Percentiles rank a stretch among this genome's conserved stretches.
These are phyloP conservation scores for Drosophila sp. DNA, from an alignment of 1,140 invertebrate genomes.

Conservation along the genomic window DNA sequence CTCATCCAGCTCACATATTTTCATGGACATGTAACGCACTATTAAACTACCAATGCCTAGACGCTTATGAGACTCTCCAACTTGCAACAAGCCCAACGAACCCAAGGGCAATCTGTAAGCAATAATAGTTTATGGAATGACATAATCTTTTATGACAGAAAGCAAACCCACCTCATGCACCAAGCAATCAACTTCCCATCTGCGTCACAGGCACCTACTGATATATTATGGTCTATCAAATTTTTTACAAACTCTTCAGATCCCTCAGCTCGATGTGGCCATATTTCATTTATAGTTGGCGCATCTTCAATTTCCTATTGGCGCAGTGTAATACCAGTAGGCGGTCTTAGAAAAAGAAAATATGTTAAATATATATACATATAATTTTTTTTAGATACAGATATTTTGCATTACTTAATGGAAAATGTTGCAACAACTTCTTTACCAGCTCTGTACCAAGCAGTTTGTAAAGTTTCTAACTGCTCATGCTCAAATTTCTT, in stretches of 20 bases:
- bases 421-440: slow-evolving; percentile 49
- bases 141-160: not conserved
- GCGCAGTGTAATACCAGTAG: slow-evolving; percentile 43
- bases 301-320: slow-evolving; percentile 50
- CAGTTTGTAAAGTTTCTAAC: not conserved
- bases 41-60: slow-evolving; percentile 67
- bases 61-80: slow-evolving; percentile 65
- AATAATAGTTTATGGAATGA: not conserved
- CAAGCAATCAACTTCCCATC: slow-evolving; percentile 68
- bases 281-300: slow-evolving; percentile 60
- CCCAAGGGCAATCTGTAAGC: slow-evolving; percentile 62
- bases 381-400: too few species aligned
- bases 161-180: slow-evolving; percentile 61
- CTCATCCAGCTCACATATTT: slow-evolving; percentile 51
- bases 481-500: slow-evolving; percentile 16
- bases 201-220: slow-evolving; percentile 62
- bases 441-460: slow-evolving; percentile 56
- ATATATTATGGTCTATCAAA: slow-evolving; percentile 56
- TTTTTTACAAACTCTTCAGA: slow-evolving; percentile 57
- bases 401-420: slow-evolving; percentile 43
- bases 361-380: too few species aligned
- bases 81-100: slow-evolving; percentile 70
- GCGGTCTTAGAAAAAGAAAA: slow-evolving; percentile 27
- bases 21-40: slow-evolving; percentile 63
- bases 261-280: slow-evolving; percentile 63